Evolutionary conservation across 1,140 invertebrate species (phyloP), one percentile per base, ranked within the genome.

Genomic region (Drosophila orena): DNA sequence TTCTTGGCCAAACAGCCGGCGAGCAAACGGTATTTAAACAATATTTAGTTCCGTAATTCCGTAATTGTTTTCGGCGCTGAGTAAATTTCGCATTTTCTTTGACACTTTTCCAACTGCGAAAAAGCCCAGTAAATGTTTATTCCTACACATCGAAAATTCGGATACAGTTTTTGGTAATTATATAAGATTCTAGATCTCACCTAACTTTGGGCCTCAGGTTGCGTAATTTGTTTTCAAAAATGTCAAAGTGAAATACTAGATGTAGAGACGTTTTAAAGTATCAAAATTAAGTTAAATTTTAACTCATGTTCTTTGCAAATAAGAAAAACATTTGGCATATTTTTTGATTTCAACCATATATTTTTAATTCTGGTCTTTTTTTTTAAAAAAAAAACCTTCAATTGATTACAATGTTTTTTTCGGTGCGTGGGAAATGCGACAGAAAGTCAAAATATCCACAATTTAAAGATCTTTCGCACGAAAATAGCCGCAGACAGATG

Each of bases 381-480:
- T 5, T 24, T 24, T 24, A 4, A 30, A 30, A 3, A 8, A 8
- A 3, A 14, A 22, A 14, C 22, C 12, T 14, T 14, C 0, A 46
- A 3, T 14, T 10, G 0, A 2, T 27, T 3, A 3, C 5, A 30
- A 8, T 15, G 1, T 49, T 30, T 35, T 17, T 17, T 20, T 44
- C 15, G 3, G 27, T 17, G 49, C 20, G 30, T 35, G 49, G 49
- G 15, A 52, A 52, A 11, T 20, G 59, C 59, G 69, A 73, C 72
- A 64, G 40, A 62, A 73, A 74, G 56, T 40, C 52, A 59, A 75
- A 58, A 76, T 53, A 58, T 76, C 74, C 73, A 75, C 71, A 76
- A 40, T 52, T 75, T 54, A 56, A 74, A 77, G 47, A 64, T 52
- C 47, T 66, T 72, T 64, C 30, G 40, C 66, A 61, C 75, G 56